Percentiles rank a stretch among this genome's conserved stretches.
These are phyloP conservation scores for Riparia riparia DNA, from an alignment of 2,113 vertebrate genomes.

Conservation along the genomic window DNA sequence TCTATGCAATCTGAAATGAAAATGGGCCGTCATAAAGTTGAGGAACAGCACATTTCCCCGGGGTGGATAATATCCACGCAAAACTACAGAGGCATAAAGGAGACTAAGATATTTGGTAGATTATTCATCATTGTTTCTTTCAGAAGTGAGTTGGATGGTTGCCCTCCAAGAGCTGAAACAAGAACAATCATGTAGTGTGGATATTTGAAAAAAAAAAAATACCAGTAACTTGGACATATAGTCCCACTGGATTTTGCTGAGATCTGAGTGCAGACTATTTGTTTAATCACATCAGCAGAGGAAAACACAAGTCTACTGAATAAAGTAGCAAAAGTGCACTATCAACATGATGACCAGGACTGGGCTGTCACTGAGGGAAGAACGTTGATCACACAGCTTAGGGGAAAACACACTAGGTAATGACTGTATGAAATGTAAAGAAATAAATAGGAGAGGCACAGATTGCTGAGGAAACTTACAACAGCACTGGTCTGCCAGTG, in stretches of 20 bases:
- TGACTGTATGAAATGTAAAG: neutral
- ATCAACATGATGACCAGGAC: neutral
- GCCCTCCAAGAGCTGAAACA: conserved; percentile 12
- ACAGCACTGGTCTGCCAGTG: neutral
- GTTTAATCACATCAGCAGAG: neutral
- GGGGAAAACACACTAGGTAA: neutral
- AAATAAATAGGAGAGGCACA: neutral
- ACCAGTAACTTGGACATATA: neutral
- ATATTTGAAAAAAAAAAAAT: neutral
- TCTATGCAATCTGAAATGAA: conserved; percentile 29
- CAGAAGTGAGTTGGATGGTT: conserved; percentile 19
- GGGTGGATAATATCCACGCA: conserved; percentile 2
- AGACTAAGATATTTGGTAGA: conserved; percentile 15
- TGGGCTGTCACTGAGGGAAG: neutral
- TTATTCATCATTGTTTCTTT: conserved; percentile 36
- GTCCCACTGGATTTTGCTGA: neutral
- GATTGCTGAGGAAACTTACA: neutral
- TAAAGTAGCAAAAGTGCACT: neutral
- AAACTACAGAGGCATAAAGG: conserved; percentile 26
- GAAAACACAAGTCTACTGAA: neutral
- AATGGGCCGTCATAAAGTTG: neutral
- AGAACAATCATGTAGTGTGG: neutral
- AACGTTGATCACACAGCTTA: neutral
- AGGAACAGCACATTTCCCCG: neutral
- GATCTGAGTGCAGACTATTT: conserved; percentile 2